These are phyloP conservation scores for Lordiphosa mommai DNA, from an alignment of 1,140 invertebrate species.

Conservation along the genomic window DNA sequence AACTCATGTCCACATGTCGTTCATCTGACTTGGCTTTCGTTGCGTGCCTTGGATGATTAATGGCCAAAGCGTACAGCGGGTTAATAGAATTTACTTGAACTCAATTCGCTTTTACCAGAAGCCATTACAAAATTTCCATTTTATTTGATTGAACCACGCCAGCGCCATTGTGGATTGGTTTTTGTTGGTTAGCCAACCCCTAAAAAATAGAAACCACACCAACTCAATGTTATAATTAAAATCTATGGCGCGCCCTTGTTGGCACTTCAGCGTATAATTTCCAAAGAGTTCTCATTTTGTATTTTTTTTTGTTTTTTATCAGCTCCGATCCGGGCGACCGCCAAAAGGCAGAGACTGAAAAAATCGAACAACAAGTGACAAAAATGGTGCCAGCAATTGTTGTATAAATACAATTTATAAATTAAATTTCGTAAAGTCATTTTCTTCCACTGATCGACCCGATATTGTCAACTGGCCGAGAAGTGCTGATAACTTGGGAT, in stretches of 20 bases:
- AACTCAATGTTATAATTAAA: slow-evolving; percentile 51
- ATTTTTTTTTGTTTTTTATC: slow-evolving; percentile 33
- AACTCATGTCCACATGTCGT: slow-evolving; percentile 36
- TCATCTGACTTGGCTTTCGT: slow-evolving; percentile 5
- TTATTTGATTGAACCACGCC: slow-evolving; percentile 73
- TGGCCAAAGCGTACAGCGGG: slow-evolving; percentile 43
- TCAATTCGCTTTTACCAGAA: slow-evolving; percentile 52
- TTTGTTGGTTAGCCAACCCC: slow-evolving; percentile 4
- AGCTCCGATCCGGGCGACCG: slow-evolving; percentile 19
- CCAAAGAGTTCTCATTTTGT: slow-evolving; percentile 43
- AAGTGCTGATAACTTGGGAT: slow-evolving; percentile 50
- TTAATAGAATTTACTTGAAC: slow-evolving; percentile 76
- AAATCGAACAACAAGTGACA: slow-evolving; percentile 18
- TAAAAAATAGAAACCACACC: slow-evolving; percentile 12
- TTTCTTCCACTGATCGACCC: slow-evolving; percentile 43
- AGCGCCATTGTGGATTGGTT: slow-evolving; percentile 3
- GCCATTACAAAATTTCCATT: slow-evolving; percentile 32
- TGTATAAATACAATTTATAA: slow-evolving; percentile 47
- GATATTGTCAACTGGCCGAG: slow-evolving; percentile 63
- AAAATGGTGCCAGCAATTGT: slow-evolving; percentile 17
- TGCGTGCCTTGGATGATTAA: slow-evolving; percentile 62
- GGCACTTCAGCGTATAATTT: slow-evolving; percentile 35
- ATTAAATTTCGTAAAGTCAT: slow-evolving; percentile 64
- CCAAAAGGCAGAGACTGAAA: slow-evolving; percentile 35
- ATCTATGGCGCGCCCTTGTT: slow-evolving; percentile 64